These are phyloP conservation scores for Plagiodera versicolora DNA, from an alignment of 2,888 invertebrate genomes.

Conservation along the genomic window DNA sequence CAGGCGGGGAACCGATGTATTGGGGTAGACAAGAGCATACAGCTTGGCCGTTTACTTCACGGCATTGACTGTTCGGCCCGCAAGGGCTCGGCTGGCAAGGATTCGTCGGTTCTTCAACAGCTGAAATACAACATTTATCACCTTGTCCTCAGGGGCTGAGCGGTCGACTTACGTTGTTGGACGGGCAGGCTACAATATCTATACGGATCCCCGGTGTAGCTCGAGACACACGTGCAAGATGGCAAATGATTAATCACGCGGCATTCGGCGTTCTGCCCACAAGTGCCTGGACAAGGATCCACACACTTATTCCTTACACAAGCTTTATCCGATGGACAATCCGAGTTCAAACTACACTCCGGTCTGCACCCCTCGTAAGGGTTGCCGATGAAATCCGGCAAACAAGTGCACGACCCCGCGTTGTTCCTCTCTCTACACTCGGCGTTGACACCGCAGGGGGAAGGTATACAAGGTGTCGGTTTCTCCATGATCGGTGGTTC, in stretches of 20 bases:
- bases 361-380: conserved; percentile 56
- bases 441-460: conserved; percentile 68
- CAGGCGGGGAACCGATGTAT: conserved; percentile 61
- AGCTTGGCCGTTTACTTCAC: conserved; percentile 58
- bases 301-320: conserved; percentile 56
- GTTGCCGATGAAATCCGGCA: conserved; percentile 53
- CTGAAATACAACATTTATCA: conserved; percentile 37
- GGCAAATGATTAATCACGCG: conserved; percentile 76
- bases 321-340: conserved; percentile 54
- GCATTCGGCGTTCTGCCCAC: conserved; percentile 75
- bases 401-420: conserved; percentile 55
- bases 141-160: background rate
- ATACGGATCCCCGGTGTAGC: conserved; percentile 77
- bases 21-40: conserved; percentile 56
- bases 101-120: conserved; percentile 57
- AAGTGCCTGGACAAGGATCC: conserved; percentile 62
- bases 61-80: conserved; percentile 73
- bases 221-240: conserved; percentile 68
- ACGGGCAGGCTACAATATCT: conserved; percentile 58
- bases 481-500: conserved; percentile 49
- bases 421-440: conserved; percentile 58
- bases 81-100: conserved; percentile 74
- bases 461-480: conserved; percentile 64
- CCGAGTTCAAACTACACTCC: conserved; percentile 56
- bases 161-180: background rate